Conservation (phyloP, 2,888 invertebrate genomes). For the Sphecodes monilicornis region DNA sequence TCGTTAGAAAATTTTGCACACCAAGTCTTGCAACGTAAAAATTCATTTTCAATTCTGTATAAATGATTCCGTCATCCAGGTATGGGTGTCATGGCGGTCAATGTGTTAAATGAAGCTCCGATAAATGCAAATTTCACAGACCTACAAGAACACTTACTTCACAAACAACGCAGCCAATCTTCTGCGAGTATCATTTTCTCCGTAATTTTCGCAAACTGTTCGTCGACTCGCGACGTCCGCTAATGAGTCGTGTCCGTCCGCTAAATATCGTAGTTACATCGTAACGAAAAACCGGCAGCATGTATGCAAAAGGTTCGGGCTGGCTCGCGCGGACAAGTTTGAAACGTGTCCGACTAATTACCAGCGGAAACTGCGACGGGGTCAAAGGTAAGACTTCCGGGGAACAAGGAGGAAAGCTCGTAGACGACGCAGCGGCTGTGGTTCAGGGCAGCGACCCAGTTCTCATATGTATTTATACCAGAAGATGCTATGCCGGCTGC, state of each 20-base stretch:
- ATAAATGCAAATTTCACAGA: no score
- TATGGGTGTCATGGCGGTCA: no score
- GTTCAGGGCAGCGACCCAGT: slow-evolving; percentile 78
- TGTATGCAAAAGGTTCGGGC: background rate
- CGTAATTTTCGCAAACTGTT: background rate
- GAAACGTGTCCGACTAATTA: slow-evolving; percentile 44
- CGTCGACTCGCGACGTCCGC: background rate
- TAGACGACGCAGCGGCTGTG: slow-evolving; percentile 68
- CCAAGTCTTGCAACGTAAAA: no score
- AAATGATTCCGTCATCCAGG: no score
- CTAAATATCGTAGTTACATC: background rate
- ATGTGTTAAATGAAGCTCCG: no score
- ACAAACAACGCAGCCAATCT: no score
- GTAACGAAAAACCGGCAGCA: background rate
- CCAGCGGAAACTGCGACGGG: slow-evolving; percentile 46
- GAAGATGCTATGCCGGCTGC: slow-evolving; percentile 74
- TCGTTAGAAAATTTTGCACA: no score
- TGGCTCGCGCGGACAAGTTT: slow-evolving; percentile 22
- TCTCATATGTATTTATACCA: slow-evolving; percentile 80
- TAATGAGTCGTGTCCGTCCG: background rate
- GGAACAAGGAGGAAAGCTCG: slow-evolving; percentile 58
- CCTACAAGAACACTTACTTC: no score
- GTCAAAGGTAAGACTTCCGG: slow-evolving; percentile 72
- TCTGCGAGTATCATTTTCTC: background rate
- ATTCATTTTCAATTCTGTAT: no score